A percentile compares a stretch with the other conserved stretches of the same genome.
phyloP scores from a whole-genome alignment of 1,140 invertebrate genomes.

The Psilanteris sp. region DNA sequence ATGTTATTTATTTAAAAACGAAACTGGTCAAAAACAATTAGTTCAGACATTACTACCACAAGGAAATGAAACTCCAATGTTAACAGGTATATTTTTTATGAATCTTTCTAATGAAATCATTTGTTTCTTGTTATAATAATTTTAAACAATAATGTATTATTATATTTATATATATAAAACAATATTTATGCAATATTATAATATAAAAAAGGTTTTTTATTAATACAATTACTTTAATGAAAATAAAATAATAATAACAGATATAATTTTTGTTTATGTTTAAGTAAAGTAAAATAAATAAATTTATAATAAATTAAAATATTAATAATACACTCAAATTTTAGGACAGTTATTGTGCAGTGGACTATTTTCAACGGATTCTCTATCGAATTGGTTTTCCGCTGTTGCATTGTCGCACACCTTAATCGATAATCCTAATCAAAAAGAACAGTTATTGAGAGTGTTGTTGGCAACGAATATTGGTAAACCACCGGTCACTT shows the following conservation, averaged over 20 bases:
- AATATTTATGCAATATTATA: too few species aligned
- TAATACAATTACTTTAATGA: too few species aligned
- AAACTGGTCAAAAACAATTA: conserved; percentile 91
- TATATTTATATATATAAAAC: too few species aligned
- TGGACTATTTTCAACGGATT: conserved; percentile 94
- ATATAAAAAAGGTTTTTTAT: too few species aligned
- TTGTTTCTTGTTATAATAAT: too few species aligned
- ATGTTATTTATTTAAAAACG: conserved; percentile 97
- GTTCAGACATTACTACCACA: conserved; percentile 95
- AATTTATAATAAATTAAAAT: too few species aligned
- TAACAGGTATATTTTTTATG: conserved; percentile 81
- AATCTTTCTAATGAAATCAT: too few species aligned
- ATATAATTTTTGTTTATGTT: too few species aligned
- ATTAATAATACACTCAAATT: conserved; percentile 2
- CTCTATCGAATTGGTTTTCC: conserved; percentile 98
- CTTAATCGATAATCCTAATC: conserved; percentile 91
- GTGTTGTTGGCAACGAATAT: conserved; percentile 94
- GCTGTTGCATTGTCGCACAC: conserved; percentile 94
- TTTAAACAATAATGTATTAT: too few species aligned
- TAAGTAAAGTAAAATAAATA: too few species aligned
- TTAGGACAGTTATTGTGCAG: conserved; percentile 95
- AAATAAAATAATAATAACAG: too few species aligned
- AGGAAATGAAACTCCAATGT: conserved; percentile 84
- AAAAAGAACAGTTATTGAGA: conserved; percentile 95
- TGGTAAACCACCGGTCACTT: conserved; percentile 90